Base-by-base conservation (phyloP, 2,113 vertebrate species). In the Sclerurus mexicanus region DNA sequence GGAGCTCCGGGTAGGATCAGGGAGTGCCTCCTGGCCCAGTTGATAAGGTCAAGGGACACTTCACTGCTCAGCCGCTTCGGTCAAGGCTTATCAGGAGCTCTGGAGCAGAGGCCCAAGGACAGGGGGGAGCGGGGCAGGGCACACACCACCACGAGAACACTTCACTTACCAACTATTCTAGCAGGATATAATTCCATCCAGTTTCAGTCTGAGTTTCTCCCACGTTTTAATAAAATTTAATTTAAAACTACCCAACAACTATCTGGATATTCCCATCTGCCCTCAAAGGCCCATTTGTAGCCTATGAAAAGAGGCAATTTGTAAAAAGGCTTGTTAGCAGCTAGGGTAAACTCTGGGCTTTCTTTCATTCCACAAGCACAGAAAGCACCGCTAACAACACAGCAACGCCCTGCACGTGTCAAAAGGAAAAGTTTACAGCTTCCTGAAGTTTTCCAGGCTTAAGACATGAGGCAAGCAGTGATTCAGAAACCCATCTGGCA, bases 401-500 rank as follows among this genome's bases (percentile, higher is more conserved):
- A 76, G 15, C 30, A 42, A 37, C 0, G 0, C 4, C 40, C 35
- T 35, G 49, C 35, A 73, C 0, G 0, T 16, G 15, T 17, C 28
- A 73, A 58, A 46, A 74, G 33, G 22, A 72, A 79, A 80, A 53
- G 40, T 17, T 28, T 40, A 84, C 63, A 84, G 28, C 39, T 84
- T 79, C 55, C 56, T 76, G 28, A 25, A 90, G 52, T 35, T 64
- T 84, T 81, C 28, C 30, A 62, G 56, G 66, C 21, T 68, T 52
- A 58, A 23, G 24, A 49, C 16, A 58, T 3, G 19, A 42, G 12
- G 20, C 23, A 71, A 71, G 28, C 18, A 50, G 8, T 15, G 30
- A 58, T 31, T 31, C 12, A 25, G 56, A 85, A 91, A 56, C 15
- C 11, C 56, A 39, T 16, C 21, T 1, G 75, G 23, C 30, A 40